phyloP scores from a whole-genome alignment of 1,140 invertebrate species.

The Temnothorax nylanderi region DNA sequence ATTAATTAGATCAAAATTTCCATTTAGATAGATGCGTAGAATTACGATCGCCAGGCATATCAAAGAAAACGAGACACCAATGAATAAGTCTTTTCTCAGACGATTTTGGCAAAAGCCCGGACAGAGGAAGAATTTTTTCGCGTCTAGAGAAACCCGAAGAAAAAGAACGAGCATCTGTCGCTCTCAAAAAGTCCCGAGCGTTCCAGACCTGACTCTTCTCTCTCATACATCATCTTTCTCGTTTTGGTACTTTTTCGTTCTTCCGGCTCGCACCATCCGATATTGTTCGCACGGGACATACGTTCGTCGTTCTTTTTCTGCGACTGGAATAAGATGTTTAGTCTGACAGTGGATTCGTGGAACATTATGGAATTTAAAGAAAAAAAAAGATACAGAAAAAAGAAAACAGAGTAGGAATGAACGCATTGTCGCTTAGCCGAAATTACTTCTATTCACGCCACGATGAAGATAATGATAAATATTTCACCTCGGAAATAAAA shows the following conservation, averaged over 20 bases:
- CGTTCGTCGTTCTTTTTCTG: slow-evolving; percentile 47
- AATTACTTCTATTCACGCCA: not conserved
- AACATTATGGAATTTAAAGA: not conserved
- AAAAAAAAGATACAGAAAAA: not conserved
- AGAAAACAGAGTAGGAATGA: slow-evolving; percentile 7
- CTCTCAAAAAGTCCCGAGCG: slow-evolving; percentile 48
- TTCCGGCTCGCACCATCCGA: slow-evolving; percentile 23
- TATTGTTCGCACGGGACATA: slow-evolving; percentile 68
- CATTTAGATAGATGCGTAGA: not conserved
- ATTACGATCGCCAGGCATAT: not conserved
- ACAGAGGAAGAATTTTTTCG: slow-evolving; percentile 71
- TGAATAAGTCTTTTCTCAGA: slow-evolving; percentile 68
- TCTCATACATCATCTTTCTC: slow-evolving; percentile 4
- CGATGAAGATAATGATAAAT: not conserved
- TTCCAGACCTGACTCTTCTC: slow-evolving; percentile 55
- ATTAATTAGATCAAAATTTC: not conserved
- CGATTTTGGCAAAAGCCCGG: slow-evolving; percentile 67
- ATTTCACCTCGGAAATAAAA: not conserved
- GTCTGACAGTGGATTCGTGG: slow-evolving; percentile 51
- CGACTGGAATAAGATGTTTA: slow-evolving; percentile 65
- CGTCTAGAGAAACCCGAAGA: slow-evolving; percentile 48
- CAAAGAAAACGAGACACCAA: slow-evolving; percentile 25
- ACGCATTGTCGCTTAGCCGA: not conserved
- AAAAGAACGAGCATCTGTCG: slow-evolving; percentile 68
- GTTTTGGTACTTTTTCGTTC: slow-evolving; percentile 48